A percentile compares a stretch with the other conserved stretches of the same genome.
Evolutionary conservation across 2,113 vertebrate genomes (phyloP).

Genomic region (Heterochromis multidens): DNA sequence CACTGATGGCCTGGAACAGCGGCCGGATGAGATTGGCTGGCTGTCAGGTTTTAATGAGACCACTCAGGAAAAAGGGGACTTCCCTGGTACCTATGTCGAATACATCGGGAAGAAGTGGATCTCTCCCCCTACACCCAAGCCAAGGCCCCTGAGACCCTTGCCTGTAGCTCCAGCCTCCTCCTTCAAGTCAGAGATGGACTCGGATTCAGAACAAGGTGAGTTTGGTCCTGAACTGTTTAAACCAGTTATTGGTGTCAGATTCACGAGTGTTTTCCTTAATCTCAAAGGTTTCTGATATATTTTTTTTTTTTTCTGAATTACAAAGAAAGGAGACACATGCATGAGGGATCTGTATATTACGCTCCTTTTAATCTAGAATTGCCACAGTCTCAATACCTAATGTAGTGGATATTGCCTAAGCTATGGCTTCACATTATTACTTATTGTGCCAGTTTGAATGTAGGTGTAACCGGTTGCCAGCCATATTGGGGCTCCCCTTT

Average conservation of each 20-base stretch:
- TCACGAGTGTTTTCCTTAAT: not conserved
- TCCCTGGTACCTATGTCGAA: constrained; percentile 97
- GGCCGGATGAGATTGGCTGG: constrained; percentile 95
- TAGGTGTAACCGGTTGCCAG: not conserved
- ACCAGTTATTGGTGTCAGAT: not conserved
- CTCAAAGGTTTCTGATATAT: not conserved
- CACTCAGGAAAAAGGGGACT: constrained; percentile 95
- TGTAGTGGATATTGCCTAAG: not conserved
- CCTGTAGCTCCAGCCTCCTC: constrained; percentile 85
- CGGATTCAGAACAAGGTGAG: constrained; percentile 90
- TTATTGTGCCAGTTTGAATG: not conserved
- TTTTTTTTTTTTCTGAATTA: not conserved
- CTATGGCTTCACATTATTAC: not conserved
- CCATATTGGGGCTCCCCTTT: too few relatives aligned
- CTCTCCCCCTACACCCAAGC: constrained; percentile 94
- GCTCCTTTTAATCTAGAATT: too few relatives aligned
- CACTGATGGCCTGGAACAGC: constrained; percentile 88
- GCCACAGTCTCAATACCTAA: too few relatives aligned
- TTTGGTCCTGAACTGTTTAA: not conserved
- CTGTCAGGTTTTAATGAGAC: constrained; percentile 94
- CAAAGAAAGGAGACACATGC: not conserved
- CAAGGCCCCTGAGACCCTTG: constrained; percentile 89
- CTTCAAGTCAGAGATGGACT: constrained; percentile 81
- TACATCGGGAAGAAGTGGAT: constrained; percentile 93
- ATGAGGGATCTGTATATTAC: not conserved